Evolutionary conservation across 2,888 invertebrate species (phyloP).

Genomic region (Drosophila mulleri): DNA sequence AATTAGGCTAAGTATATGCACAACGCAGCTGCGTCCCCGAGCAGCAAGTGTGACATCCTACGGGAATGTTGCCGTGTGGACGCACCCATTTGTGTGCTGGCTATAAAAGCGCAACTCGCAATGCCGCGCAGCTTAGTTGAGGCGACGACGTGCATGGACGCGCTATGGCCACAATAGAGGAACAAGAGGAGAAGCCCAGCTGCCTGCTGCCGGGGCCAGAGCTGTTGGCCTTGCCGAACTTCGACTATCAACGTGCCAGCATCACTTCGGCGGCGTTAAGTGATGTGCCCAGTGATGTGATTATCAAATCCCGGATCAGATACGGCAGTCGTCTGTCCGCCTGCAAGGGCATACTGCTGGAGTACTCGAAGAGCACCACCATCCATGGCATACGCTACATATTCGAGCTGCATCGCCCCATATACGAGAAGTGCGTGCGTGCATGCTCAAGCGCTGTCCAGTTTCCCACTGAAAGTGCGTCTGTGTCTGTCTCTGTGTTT

Average conservation of each 20-base stretch:
- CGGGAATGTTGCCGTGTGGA: constrained; percentile 38
- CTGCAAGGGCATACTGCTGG: constrained; percentile 81
- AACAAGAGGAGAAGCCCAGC: constrained; percentile 43
- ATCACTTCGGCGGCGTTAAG: constrained; percentile 80
- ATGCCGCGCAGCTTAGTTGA: constrained; percentile 49
- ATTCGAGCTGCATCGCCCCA: constrained; percentile 82
- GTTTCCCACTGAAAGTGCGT: not conserved
- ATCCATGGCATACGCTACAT: constrained; percentile 84
- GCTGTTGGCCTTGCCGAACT: constrained; percentile 62
- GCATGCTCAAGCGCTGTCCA: not conserved
- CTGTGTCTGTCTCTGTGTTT: not conserved
- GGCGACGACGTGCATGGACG: constrained; percentile 18
- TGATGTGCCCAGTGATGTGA: constrained; percentile 83
- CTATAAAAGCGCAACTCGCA: constrained; percentile 60
- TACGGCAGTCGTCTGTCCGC: constrained; percentile 81
- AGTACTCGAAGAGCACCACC: constrained; percentile 82
- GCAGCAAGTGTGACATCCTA: constrained; percentile 40
- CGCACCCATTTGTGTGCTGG: constrained; percentile 45
- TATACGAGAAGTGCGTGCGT: constrained; percentile 80
- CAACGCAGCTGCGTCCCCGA: constrained; percentile 18
- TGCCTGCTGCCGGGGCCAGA: constrained; percentile 62
- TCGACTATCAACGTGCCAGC: constrained; percentile 65
- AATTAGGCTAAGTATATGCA: constrained; percentile 54
- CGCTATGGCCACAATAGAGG: constrained; percentile 35
- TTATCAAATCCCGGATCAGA: constrained; percentile 82